A percentile compares a stretch with the other conserved stretches of the same genome.
These are phyloP conservation scores for Zosterops lateralis DNA, from an alignment of 2,113 vertebrate genomes.

Conservation along the genomic window DNA sequence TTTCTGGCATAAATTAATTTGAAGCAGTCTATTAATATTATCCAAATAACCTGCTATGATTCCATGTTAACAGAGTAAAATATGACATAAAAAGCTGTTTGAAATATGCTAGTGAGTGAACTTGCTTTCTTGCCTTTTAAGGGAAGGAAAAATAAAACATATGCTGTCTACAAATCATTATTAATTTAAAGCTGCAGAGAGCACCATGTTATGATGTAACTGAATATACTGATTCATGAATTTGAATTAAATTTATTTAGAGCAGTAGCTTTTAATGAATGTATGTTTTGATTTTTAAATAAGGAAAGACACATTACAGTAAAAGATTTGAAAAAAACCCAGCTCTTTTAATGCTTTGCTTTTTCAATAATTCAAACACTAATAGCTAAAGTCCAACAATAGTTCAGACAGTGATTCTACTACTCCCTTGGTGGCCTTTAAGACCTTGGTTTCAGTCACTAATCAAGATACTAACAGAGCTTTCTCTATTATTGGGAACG, in stretches of 20 bases:
- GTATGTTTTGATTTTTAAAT: background rate
- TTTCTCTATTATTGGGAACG: background rate
- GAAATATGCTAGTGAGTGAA: background rate
- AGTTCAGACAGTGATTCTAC: slow-evolving; percentile 10
- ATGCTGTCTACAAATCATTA: background rate
- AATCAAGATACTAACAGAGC: slow-evolving; percentile 28
- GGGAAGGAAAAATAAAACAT: background rate
- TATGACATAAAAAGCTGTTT: background rate
- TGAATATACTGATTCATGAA: background rate
- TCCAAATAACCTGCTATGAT: background rate
- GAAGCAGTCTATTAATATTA: background rate
- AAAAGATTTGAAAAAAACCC: background rate
- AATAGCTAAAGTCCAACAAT: slow-evolving; percentile 34
- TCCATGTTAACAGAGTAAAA: background rate
- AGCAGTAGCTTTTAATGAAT: background rate
- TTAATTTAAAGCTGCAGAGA: background rate
- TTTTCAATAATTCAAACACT: slow-evolving; percentile 43
- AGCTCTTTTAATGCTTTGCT: background rate
- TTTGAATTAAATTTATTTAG: background rate
- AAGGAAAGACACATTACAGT: background rate
- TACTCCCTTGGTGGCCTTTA: slow-evolving; percentile 39
- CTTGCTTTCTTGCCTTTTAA: background rate
- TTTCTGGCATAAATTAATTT: background rate
- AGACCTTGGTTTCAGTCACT: slow-evolving; percentile 34
- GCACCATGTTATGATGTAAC: background rate